phyloP scores from a whole-genome alignment of 2,888 invertebrate genomes.

The Acleris emargana region DNA sequence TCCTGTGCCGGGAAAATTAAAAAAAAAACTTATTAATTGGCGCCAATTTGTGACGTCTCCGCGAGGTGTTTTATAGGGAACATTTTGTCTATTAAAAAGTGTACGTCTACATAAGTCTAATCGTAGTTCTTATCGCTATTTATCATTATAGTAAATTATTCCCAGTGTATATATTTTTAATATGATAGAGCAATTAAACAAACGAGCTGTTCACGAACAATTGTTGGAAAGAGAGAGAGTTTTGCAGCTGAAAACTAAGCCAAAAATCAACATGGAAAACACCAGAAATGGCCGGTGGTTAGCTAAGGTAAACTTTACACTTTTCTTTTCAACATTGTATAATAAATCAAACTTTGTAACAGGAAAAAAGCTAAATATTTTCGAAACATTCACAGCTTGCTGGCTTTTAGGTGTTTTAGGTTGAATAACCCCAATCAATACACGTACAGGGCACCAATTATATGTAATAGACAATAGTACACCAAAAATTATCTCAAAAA shows the following conservation, averaged over 20 bases:
- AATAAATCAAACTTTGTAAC: too few species aligned
- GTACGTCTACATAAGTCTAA: slow-evolving; percentile 11
- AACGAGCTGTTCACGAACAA: slow-evolving; percentile 67
- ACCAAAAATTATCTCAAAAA: too few species aligned
- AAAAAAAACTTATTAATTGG: slow-evolving; percentile 10
- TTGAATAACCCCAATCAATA: too few species aligned
- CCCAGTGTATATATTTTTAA: slow-evolving; percentile 23
- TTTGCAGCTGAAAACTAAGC: slow-evolving; percentile 56
- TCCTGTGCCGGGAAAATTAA: slow-evolving; percentile 35
- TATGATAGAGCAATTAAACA: slow-evolving; percentile 71
- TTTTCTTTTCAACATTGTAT: too few species aligned
- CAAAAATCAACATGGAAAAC: slow-evolving; percentile 59
- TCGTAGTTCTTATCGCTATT: background rate
- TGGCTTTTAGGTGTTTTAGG: too few species aligned
- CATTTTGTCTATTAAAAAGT: slow-evolving; percentile 1
- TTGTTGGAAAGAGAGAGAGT: slow-evolving; percentile 62
- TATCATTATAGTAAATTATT: slow-evolving; percentile 11
- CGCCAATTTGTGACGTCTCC: slow-evolving; percentile 20
- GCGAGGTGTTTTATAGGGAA: slow-evolving; percentile 13
- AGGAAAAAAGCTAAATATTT: too few species aligned
- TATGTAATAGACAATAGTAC: too few species aligned
- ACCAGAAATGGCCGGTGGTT: slow-evolving; percentile 66
- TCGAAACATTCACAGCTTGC: too few species aligned
- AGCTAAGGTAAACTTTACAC: slow-evolving; percentile 54
- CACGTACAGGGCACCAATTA: too few species aligned